Evolutionary conservation across 2,113 vertebrate species (phyloP).

Genomic region (Pan troglodytes): DNA sequence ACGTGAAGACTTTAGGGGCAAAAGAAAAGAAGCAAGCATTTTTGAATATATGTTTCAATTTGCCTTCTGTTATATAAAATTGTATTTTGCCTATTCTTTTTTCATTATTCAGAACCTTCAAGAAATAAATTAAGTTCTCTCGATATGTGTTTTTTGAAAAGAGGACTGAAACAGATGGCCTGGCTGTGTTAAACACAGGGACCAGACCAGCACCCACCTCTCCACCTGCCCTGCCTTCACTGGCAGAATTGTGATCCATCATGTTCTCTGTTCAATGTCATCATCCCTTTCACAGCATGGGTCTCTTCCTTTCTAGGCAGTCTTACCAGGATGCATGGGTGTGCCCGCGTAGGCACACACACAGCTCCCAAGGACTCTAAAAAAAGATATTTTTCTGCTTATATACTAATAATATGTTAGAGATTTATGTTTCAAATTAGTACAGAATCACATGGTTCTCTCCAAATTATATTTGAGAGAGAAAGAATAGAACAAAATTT

Average conservation of each 20-base stretch:
- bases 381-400: neutral
- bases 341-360: accelerated
- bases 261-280: neutral
- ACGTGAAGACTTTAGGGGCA: neutral
- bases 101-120: neutral
- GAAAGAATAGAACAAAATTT: neutral
- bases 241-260: constrained; percentile 23
- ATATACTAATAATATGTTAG: too few species aligned
- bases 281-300: too few species aligned
- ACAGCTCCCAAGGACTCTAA: neutral
- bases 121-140: neutral
- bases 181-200: neutral
- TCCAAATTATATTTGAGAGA: neutral
- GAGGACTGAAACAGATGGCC: neutral
- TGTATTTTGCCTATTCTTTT: neutral
- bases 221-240: accelerated
- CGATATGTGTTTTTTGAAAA: neutral
- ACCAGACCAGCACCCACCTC: accelerated
- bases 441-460: neutral
- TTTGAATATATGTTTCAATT: neutral
- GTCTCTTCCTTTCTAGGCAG: neutral
- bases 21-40: neutral
- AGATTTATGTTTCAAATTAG: neutral
- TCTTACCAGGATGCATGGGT: neutral
- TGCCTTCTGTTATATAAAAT: neutral